Base-by-base conservation (phyloP, 2,113 vertebrate species). In the Takifugu flavidus region DNA sequence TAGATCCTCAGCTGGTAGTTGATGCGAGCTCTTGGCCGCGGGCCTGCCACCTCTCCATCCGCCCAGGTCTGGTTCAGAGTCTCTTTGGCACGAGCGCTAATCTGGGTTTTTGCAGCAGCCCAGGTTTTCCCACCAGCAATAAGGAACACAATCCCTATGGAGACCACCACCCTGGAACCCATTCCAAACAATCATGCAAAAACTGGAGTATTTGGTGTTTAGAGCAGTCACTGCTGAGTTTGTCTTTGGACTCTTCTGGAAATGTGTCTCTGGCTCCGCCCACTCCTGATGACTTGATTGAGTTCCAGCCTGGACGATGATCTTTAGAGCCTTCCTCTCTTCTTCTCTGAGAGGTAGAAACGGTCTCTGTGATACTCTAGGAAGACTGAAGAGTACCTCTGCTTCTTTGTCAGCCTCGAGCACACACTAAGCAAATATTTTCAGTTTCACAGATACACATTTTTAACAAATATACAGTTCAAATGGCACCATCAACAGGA, bases 241-340 rank as follows among this genome's bases (percentile, higher is more conserved):
- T 42, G 44, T 53, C 28, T 59, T 43, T 3, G 28, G 12, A 60
- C 53, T 39, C n/a, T 47, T 47, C 45, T 15, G 47, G 53, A 64
- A 71, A n/a, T 15, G 74, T 26, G 60, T 13, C 49, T 31, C 14
- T 8, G 54, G 54, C 75, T 58, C 74, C 85, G 2, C 84, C 79
- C 45, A 10, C 69, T 72, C 5, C 49, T 86, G 72, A 87, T 72
- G 58, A 80, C 65, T 47, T 78, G 74, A 87, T 87, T 85, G 66
- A 50, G 59, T n/a, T 80, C 82, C 75, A 86, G 77, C 74, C 58
- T 68, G 71, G 25, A 47, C 61, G 52, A 25, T n/a, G 27, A 11
- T 25, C 50, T 57, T 1, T 67, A 11, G 52, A 49, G 46, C 53
- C 15, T 56, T 60, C n/a, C 28, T 27, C 4, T 26, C 2, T 20